Percentiles rank a stretch among this genome's conserved stretches.
Evolutionary conservation across 2,888 invertebrate genomes (phyloP).

Genomic region (Litoditis marina): DNA sequence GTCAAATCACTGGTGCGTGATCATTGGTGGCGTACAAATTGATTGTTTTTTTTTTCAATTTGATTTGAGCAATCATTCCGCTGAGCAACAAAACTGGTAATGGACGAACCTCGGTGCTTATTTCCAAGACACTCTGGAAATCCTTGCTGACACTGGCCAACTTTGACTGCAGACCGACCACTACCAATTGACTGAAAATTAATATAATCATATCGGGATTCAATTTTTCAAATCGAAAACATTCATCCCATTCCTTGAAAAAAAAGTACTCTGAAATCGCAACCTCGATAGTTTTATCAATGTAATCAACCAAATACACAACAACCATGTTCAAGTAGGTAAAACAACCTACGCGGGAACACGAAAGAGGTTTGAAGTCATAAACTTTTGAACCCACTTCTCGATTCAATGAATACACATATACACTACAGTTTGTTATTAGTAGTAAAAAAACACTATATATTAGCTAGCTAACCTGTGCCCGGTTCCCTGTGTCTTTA

Average conservation of each 20-base stretch:
- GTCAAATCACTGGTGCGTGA: too few relatives aligned
- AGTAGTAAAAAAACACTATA: too few relatives aligned
- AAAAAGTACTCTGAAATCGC: too few relatives aligned
- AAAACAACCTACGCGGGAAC: too few relatives aligned
- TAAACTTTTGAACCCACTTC: not conserved
- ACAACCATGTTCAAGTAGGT: too few relatives aligned
- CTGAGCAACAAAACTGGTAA: not conserved
- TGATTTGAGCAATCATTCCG: too few relatives aligned
- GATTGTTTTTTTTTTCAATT: too few relatives aligned
- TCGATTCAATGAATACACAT: too few relatives aligned
- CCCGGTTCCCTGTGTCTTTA: slow-evolving; percentile 26
- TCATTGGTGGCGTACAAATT: too few relatives aligned
- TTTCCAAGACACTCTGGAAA: slow-evolving; percentile 94
- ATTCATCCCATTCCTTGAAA: not conserved
- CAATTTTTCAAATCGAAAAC: not conserved
- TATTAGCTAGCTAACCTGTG: slow-evolving; percentile 26
- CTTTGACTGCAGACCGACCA: slow-evolving; percentile 79
- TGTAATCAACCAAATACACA: too few relatives aligned
- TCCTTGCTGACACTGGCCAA: slow-evolving; percentile 94
- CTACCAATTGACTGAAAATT: slow-evolving; percentile 75
- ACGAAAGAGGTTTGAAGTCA: not conserved
- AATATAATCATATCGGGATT: slow-evolving; percentile 40
- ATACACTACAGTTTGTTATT: too few relatives aligned
- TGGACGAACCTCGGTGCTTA: slow-evolving; percentile 78
- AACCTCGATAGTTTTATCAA: too few relatives aligned